Conservation (phyloP, 2,113 vertebrate genomes). For the Chitala chitala region DNA sequence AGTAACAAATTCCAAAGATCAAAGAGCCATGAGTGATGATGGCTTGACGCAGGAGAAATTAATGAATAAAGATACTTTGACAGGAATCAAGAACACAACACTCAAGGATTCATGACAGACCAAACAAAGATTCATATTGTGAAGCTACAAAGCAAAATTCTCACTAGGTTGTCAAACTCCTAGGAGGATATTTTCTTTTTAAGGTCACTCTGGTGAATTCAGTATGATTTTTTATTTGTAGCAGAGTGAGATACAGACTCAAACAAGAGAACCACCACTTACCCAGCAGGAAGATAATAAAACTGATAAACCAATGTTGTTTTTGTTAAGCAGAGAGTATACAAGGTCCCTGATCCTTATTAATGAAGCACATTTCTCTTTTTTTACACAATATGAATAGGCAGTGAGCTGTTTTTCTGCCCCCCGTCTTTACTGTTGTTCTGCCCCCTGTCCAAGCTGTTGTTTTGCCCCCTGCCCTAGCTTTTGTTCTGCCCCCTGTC, state of each 20-base stretch:
- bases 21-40: neutral
- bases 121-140: neutral
- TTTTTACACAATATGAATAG: neutral
- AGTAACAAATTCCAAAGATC: neutral
- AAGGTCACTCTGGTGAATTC: slow-evolving; percentile 1
- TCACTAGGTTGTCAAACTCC: neutral
- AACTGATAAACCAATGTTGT: slow-evolving; percentile 18
- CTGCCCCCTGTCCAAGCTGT: neutral
- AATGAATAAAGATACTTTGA: no score
- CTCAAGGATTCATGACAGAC: neutral
- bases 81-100: no score
- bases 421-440: no score
- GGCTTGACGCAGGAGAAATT: neutral
- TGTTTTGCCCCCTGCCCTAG: no score
- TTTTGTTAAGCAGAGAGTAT: neutral
- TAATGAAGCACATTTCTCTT: neutral
- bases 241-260: neutral
- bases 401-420: no score
- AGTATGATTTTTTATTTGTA: slow-evolving; percentile 4
- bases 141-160: neutral
- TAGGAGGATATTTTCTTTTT: slow-evolving; percentile 17
- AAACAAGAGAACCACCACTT: neutral
- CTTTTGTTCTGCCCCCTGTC: no score
- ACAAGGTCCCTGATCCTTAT: neutral
- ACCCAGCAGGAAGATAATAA: slow-evolving; percentile 15